phyloP scores from a whole-genome alignment of 2,113 vertebrate species.

The Hippocampus comes region DNA sequence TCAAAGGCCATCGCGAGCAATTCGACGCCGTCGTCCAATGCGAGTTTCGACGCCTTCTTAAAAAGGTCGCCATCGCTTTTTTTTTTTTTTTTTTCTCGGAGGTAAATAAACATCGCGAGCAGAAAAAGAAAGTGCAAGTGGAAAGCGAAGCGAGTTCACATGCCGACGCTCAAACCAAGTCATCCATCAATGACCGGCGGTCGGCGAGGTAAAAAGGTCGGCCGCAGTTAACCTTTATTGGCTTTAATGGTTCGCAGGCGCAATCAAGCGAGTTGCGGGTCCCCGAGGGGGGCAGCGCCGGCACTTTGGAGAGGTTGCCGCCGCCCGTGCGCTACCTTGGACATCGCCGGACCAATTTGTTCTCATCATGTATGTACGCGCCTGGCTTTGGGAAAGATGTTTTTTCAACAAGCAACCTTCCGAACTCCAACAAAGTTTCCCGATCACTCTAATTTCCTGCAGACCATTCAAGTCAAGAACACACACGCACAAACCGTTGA shows the following conservation, averaged over 20 bases:
- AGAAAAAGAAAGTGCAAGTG: background rate
- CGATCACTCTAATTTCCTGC: background rate
- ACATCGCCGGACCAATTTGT: constrained; percentile 24
- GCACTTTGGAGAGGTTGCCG: constrained; percentile 27
- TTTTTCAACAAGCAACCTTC: background rate
- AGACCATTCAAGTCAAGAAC: background rate
- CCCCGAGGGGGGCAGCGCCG: constrained; percentile 13
- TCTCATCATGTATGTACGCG: constrained; percentile 49
- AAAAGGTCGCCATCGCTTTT: background rate
- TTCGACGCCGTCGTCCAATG: background rate
- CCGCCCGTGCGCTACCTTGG: background rate
- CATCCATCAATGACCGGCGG: constrained; percentile 38
- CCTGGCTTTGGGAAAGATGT: background rate
- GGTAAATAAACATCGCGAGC: background rate
- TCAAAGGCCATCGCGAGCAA: background rate
- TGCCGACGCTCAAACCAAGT: constrained; percentile 3
- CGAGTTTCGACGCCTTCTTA: too few relatives aligned
- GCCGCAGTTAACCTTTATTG: constrained; percentile 49
- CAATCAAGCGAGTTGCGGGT: constrained; percentile 25
- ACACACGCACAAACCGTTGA: background rate
- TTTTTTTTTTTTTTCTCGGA: background rate
- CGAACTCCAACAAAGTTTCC: background rate
- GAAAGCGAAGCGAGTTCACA: background rate
- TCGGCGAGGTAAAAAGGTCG: constrained; percentile 36
- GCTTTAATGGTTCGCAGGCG: constrained; percentile 59